phyloP scores from a whole-genome alignment of 92 coral and sea anemone genomes.

The Porites divaricata region DNA sequence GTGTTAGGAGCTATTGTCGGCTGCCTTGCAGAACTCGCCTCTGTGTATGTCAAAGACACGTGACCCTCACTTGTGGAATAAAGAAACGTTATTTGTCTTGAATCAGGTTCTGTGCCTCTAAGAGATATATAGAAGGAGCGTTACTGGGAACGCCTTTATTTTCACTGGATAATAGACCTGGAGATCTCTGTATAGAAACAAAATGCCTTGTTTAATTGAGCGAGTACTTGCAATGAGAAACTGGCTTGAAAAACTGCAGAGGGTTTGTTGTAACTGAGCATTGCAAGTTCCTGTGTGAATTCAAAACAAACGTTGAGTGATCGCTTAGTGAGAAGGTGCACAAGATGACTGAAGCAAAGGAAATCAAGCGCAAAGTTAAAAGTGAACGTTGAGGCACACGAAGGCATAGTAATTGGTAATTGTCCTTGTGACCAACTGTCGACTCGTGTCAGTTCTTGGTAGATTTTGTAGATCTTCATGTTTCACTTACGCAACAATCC shows the following conservation, averaged over 20 bases:
- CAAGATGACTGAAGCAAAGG: background rate
- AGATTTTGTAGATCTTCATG: too few relatives aligned
- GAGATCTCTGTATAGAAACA: background rate
- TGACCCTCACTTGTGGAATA: background rate
- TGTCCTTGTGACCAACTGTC: background rate
- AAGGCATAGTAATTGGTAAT: background rate
- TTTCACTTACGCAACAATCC: too few relatives aligned
- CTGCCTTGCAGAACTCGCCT: slow-evolving; percentile 65
- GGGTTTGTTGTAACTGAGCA: too few relatives aligned
- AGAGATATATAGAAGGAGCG: background rate
- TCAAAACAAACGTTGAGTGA: too few relatives aligned
- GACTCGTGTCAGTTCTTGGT: background rate
- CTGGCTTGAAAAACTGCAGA: too few relatives aligned
- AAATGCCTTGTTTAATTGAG: too few relatives aligned
- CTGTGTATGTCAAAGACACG: slow-evolving; percentile 57
- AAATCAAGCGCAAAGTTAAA: too few relatives aligned
- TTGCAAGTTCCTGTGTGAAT: too few relatives aligned
- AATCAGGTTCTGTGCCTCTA: background rate
- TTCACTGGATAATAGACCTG: background rate
- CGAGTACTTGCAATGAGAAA: too few relatives aligned
- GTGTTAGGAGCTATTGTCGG: slow-evolving; percentile 81
- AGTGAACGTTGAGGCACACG: background rate
- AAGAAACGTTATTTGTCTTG: background rate
- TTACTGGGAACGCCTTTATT: background rate
- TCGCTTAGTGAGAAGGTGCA: too few relatives aligned